These are phyloP conservation scores for Drosophila sp. DNA, from an alignment of 1,140 invertebrate genomes.

Conservation along the genomic window DNA sequence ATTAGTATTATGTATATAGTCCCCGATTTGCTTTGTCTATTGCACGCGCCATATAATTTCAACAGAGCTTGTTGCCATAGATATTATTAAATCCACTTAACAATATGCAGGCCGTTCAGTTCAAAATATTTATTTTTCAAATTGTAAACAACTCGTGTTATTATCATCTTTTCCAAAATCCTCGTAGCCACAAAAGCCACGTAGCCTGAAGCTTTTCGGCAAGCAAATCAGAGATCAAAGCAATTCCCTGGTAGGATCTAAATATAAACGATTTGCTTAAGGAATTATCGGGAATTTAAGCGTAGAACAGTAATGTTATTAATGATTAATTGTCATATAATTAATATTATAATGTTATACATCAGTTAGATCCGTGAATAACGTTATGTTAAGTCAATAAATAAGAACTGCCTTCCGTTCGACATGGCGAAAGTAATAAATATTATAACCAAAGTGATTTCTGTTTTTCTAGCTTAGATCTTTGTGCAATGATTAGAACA, in stretches of 20 bases:
- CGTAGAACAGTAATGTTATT: no score
- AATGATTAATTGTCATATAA: no score
- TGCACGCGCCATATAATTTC: slow-evolving; percentile 9
- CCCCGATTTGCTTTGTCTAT: neutral
- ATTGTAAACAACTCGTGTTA: slow-evolving; percentile 4
- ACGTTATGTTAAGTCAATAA: no score
- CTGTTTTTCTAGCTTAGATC: no score
- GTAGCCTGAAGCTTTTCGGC: neutral
- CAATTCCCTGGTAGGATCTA: neutral
- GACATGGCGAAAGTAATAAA: no score
- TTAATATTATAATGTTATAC: no score
- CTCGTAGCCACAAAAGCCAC: neutral
- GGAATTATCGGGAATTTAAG: neutral
- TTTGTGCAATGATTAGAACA: no score
- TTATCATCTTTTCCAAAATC: neutral
- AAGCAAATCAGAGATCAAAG: neutral
- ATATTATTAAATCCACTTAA: slow-evolving; percentile 15
- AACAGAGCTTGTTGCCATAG: slow-evolving; percentile 14
- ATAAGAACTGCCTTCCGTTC: no score
- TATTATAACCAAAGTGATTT: no score
- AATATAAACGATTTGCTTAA: neutral
- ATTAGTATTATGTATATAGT: neutral
- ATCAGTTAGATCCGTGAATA: no score
- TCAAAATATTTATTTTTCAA: neutral
- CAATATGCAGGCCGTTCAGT: neutral